phyloP scores from a whole-genome alignment of 2,797 vertebrate species.

The Crenuchus spilurus region DNA sequence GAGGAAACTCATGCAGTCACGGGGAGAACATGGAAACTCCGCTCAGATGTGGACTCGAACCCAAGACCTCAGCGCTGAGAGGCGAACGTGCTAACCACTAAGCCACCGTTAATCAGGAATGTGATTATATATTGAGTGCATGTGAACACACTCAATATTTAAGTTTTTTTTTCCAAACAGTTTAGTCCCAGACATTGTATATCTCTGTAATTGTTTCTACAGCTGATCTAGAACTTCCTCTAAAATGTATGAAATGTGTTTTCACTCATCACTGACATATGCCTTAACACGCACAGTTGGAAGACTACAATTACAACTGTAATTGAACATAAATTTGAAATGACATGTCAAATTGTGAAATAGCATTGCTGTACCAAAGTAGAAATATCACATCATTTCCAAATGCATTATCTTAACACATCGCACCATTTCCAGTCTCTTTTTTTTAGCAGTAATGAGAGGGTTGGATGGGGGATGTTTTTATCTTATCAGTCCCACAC shows the following conservation, averaged over 20 bases:
- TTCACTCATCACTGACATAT: background rate
- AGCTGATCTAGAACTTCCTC: too few relatives aligned
- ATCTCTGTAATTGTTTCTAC: too few relatives aligned
- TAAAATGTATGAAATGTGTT: background rate
- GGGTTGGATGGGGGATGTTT: constrained; percentile 33
- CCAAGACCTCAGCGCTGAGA: too few relatives aligned
- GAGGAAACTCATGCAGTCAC: too few relatives aligned
- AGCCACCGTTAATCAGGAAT: too few relatives aligned
- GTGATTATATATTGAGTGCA: too few relatives aligned
- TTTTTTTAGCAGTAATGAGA: constrained; percentile 29
- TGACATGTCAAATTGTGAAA: background rate
- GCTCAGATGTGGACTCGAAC: too few relatives aligned
- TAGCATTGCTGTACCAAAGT: background rate
- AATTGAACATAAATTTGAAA: background rate
- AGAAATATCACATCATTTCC: background rate
- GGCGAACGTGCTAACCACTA: too few relatives aligned
- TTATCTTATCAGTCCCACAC: constrained; percentile 33
- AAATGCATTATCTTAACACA: background rate
- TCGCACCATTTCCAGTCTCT: background rate
- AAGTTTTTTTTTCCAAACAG: background rate
- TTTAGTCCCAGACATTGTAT: too few relatives aligned
- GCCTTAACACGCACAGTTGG: background rate
- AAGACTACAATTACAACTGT: background rate
- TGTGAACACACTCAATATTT: too few relatives aligned
- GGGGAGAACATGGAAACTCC: too few relatives aligned